These are phyloP conservation scores for Cyphomyrus plagiostoma DNA, from an alignment of 2,113 vertebrate species.

Conservation along the genomic window DNA sequence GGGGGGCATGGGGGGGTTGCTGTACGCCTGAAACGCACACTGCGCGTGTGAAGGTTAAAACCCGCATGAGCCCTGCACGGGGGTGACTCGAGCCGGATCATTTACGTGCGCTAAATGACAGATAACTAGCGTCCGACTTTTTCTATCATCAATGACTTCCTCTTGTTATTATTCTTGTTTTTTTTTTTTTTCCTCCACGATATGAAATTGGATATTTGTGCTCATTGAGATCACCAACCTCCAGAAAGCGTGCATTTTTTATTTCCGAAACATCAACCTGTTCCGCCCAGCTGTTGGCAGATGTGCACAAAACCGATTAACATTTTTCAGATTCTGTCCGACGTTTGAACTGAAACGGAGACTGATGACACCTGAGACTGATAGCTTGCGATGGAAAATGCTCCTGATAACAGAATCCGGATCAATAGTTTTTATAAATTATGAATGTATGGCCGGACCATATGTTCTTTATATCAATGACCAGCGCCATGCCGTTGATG, in stretches of 20 bases:
- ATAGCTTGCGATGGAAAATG: not conserved
- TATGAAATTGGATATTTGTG: conserved; percentile 4
- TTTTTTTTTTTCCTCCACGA: conserved; percentile 23
- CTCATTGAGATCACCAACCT: not conserved
- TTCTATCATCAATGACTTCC: conserved; percentile 26
- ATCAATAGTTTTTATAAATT: not conserved
- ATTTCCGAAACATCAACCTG: not conserved
- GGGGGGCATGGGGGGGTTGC: conserved; percentile 31
- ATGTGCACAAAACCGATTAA: not conserved
- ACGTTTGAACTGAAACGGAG: not conserved
- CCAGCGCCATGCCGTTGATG: not conserved
- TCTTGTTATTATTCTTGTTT: conserved; percentile 32
- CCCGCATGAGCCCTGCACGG: conserved; percentile 25
- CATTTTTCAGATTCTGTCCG: not conserved
- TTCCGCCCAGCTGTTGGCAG: not conserved
- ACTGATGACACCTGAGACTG: not conserved
- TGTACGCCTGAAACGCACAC: conserved; percentile 38
- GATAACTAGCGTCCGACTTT: conserved; percentile 30
- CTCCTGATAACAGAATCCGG: not conserved
- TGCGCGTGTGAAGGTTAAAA: conserved; percentile 43
- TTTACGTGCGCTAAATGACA: conserved; percentile 40
- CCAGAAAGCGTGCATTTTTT: not conserved
- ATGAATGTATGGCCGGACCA: not conserved
- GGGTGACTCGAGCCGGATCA: conserved; percentile 29
- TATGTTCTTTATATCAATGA: not conserved